phyloP scores from a whole-genome alignment of 1,140 invertebrate species.

The Hermatobates lingyangjiaoensis region DNA sequence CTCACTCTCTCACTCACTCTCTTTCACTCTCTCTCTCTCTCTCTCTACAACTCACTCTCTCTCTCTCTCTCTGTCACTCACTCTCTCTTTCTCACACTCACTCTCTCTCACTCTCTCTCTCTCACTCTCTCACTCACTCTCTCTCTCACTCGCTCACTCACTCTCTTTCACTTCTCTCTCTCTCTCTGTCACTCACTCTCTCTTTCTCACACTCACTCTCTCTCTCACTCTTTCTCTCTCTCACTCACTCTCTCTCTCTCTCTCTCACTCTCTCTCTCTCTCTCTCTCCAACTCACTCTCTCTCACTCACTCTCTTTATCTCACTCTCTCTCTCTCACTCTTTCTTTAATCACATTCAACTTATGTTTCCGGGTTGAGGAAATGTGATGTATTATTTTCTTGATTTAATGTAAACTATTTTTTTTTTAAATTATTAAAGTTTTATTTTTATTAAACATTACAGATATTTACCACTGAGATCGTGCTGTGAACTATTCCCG shows the following conservation, averaged over 20 bases:
- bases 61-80: not conserved
- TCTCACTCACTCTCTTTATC: not conserved
- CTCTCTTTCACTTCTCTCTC: not conserved
- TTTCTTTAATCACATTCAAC: too few relatives aligned
- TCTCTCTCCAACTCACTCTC: not conserved
- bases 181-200: not conserved
- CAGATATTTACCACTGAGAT: too few relatives aligned
- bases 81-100: not conserved
- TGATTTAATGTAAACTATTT: too few relatives aligned
- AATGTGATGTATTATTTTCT: too few relatives aligned
- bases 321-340: not conserved
- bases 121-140: not conserved
- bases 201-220: conserved; percentile 4
- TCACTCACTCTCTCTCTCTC: conserved; percentile 1
- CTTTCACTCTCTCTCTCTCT: not conserved
- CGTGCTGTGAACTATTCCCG: too few relatives aligned
- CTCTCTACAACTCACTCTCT: not conserved
- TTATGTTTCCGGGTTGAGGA: too few relatives aligned
- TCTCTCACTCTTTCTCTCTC: conserved; percentile 5
- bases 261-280: conserved; percentile 2
- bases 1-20: conserved; percentile 1
- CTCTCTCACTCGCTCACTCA: not conserved
- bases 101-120: conserved; percentile 1
- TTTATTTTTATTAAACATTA: too few relatives aligned
- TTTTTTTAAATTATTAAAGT: too few relatives aligned